Conservation (phyloP, 2,888 invertebrate species). For the Clanis bilineata region DNA sequence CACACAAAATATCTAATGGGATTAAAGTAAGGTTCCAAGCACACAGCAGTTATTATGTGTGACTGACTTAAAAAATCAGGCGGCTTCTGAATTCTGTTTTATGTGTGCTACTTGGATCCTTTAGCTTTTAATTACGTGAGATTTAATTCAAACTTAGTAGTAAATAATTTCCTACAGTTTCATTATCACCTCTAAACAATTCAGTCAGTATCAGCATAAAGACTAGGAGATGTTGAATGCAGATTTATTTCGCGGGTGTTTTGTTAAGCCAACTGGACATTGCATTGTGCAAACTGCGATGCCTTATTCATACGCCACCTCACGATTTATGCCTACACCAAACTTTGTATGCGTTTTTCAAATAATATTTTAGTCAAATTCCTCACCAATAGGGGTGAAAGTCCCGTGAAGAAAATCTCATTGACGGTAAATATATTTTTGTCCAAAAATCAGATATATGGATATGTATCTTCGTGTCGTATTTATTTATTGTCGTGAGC, state of each 20-base stretch:
- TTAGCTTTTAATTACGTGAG: too few species aligned
- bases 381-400: not conserved
- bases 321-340: conserved; percentile 58
- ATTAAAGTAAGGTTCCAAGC: too few species aligned
- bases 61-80: too few species aligned
- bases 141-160: too few species aligned
- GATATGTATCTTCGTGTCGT: not conserved
- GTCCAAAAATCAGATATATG: conserved; percentile 12
- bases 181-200: not conserved
- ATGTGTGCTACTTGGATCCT: too few species aligned
- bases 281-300: conserved; percentile 63
- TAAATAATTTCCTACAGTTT: not conserved
- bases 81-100: too few species aligned
- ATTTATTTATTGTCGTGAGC: conserved; percentile 11
- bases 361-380: not conserved
- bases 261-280: conserved; percentile 46
- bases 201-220: not conserved
- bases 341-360: not conserved
- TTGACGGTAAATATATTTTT: not conserved
- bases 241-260: conserved; percentile 9
- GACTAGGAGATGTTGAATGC: conserved; percentile 2
- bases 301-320: conserved; percentile 73
- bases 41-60: too few species aligned
- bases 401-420: not conserved
- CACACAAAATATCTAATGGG: too few species aligned